These are phyloP conservation scores for Caenorhabditis macrosperma DNA, from an alignment of 2,888 invertebrate species.

Conservation along the genomic window DNA sequence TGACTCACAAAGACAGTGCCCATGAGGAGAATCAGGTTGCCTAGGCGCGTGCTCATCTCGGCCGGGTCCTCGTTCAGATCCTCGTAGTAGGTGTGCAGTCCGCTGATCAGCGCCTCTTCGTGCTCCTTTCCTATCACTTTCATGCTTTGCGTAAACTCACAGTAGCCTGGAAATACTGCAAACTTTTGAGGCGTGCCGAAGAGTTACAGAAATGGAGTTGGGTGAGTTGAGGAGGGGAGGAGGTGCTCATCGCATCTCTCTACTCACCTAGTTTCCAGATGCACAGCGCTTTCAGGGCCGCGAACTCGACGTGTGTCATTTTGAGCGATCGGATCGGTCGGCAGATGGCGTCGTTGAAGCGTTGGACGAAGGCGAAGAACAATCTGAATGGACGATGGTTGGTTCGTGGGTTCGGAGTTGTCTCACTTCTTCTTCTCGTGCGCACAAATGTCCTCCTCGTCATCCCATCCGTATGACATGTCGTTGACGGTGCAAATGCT, in stretches of 20 bases:
- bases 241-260: background rate
- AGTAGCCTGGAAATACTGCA: constrained; percentile 58
- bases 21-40: constrained; percentile 63
- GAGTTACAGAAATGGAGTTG: too few relatives aligned
- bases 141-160: constrained; percentile 61
- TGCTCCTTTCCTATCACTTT: constrained; percentile 60
- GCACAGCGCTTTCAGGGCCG: constrained; percentile 67
- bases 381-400: too few relatives aligned
- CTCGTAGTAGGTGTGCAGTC: constrained; percentile 60
- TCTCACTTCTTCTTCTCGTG: constrained; percentile 65
- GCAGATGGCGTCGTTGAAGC: constrained; percentile 58
- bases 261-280: constrained; percentile 68
- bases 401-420: too few relatives aligned
- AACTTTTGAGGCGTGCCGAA: background rate
- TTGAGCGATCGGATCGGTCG: constrained; percentile 46
- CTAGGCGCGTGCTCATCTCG: constrained; percentile 51
- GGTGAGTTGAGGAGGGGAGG: background rate
- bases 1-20: constrained; percentile 65
- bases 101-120: constrained; percentile 52
- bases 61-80: constrained; percentile 23
- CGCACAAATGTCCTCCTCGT: constrained; percentile 62
- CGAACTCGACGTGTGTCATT: constrained; percentile 64
- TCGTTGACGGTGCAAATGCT: constrained; percentile 58
- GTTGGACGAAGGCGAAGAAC: constrained; percentile 48
- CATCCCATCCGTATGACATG: constrained; percentile 68